phyloP scores from a whole-genome alignment of 53 echinoderm and acorn worm genomes.

The Pentamera pediparva region DNA sequence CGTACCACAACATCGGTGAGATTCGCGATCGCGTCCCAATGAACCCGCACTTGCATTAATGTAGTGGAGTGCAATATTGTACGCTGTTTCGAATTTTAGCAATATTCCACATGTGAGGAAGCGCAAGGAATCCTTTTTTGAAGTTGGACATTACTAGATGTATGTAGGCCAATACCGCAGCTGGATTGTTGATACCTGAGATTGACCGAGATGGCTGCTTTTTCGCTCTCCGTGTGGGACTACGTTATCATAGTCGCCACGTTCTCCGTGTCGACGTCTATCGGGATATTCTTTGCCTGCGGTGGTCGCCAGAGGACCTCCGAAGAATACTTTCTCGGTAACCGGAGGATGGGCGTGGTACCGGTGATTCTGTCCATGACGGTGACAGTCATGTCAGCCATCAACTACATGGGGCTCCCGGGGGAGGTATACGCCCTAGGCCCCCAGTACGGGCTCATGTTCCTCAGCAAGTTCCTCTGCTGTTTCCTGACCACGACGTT shows the following conservation, averaged over 20 bases:
- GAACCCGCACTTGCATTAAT: no score
- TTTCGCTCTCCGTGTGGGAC: background rate
- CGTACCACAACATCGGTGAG: no score
- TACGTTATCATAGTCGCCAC: background rate
- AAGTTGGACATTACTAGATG: no score
- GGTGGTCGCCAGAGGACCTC: background rate
- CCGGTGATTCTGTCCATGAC: background rate
- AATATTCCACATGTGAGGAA: no score
- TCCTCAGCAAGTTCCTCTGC: background rate
- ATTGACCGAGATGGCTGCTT: background rate
- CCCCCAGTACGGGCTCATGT: background rate
- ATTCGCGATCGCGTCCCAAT: no score
- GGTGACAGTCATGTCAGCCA: constrained; percentile 1
- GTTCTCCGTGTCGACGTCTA: background rate
- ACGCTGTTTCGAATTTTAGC: no score
- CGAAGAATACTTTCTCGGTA: background rate
- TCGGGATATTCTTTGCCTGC: background rate
- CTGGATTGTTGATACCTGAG: background rate
- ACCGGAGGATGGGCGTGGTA: background rate
- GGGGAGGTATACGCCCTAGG: background rate
- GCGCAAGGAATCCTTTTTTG: no score
- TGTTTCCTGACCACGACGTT: background rate
- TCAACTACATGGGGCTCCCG: background rate
- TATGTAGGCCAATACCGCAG: no score
- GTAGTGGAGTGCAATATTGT: no score